Conservation (phyloP, 2,113 vertebrate genomes). For the Narcine bancroftii region DNA sequence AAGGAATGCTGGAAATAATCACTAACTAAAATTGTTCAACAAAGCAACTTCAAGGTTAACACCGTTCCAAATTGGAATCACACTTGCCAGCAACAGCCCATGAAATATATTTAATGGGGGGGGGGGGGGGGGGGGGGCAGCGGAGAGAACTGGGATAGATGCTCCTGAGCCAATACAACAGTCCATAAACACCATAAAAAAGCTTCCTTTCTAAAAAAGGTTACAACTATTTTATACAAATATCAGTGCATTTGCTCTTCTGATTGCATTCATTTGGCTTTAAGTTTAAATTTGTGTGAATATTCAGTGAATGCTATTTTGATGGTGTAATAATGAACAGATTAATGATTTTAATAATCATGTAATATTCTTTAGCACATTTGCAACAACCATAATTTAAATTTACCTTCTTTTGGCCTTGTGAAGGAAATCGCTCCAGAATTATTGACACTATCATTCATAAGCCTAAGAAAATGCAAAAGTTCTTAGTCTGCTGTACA, state of each 20-base stretch:
- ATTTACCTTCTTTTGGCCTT: conserved; percentile 9
- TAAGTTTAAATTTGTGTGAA: not conserved
- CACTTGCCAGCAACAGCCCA: not conserved
- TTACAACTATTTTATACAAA: not conserved
- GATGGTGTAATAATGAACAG: not conserved
- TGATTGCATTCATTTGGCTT: not conserved
- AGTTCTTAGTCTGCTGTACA: not conserved
- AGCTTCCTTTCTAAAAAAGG: not conserved
- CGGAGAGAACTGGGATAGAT: not conserved
- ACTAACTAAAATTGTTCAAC: too few relatives aligned
- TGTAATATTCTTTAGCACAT: not conserved
- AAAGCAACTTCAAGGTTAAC: not conserved
- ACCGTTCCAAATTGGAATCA: not conserved
- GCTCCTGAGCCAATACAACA: not conserved
- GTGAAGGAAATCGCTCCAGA: not conserved
- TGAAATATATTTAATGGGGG: not conserved
- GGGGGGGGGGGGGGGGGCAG: too few relatives aligned
- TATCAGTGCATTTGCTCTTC: not conserved
- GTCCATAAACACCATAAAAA: not conserved
- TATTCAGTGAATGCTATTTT: not conserved
- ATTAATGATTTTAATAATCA: not conserved
- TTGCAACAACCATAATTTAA: not conserved
- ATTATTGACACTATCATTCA: conserved; percentile 9
- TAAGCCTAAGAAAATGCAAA: not conserved
- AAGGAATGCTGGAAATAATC: too few relatives aligned